These are phyloP conservation scores for Drosophila bipectinata DNA, from an alignment of 1,140 invertebrate species.

Conservation along the genomic window DNA sequence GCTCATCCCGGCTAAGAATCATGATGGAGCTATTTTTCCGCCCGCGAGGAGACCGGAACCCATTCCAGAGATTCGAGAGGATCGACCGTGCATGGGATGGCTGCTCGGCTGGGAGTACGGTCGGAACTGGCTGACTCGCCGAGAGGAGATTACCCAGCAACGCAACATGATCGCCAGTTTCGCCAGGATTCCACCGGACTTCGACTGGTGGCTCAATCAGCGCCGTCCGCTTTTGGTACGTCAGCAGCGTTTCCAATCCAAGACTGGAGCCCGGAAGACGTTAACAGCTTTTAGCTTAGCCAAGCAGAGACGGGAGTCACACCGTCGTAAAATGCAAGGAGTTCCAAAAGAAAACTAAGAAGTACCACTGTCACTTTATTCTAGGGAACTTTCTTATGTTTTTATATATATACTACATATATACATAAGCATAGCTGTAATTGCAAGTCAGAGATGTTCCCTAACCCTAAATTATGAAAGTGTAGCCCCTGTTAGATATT, in stretches of 20 bases:
- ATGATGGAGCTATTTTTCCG: conserved; percentile 22
- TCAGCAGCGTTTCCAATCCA: conserved; percentile 32
- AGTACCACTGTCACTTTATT: neutral
- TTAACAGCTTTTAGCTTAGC: conserved; percentile 23
- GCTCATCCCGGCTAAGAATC: conserved; percentile 1
- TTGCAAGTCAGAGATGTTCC: neutral
- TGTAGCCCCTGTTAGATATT: neutral
- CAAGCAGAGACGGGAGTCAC: conserved; percentile 20
- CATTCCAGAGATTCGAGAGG: conserved; percentile 19
- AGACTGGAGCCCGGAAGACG: conserved; percentile 6
- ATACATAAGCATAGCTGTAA: neutral
- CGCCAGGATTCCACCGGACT: conserved; percentile 19
- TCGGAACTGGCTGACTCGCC: conserved; percentile 30
- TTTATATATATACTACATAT: neutral
- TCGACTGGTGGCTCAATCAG: conserved; percentile 41
- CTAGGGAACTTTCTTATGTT: neutral
- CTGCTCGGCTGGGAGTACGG: conserved; percentile 46
- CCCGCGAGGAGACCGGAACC: conserved; percentile 7
- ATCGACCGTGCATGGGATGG: conserved; percentile 15
- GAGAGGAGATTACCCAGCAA: conserved; percentile 20
- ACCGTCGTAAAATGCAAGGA: neutral
- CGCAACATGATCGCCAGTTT: conserved; percentile 9
- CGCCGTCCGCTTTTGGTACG: conserved; percentile 27
- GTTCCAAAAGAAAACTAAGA: neutral
- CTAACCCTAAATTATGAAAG: conserved; percentile 6